Conservation (phyloP, 1,140 invertebrate genomes). For the Bombus ignitus region DNA sequence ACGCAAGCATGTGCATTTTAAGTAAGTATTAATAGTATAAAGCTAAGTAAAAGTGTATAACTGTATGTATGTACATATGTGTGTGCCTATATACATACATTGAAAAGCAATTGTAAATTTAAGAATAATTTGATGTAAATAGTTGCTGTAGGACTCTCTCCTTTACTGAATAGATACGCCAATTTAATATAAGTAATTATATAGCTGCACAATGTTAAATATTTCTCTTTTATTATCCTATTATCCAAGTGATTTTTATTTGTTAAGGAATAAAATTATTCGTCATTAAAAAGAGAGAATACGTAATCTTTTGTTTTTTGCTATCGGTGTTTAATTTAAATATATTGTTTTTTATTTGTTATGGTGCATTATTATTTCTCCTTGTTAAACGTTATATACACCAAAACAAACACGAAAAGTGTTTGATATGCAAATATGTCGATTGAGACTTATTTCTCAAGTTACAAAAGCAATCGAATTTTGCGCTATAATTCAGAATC, state of each 20-base stretch:
- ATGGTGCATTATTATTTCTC: neutral
- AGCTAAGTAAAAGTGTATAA: neutral
- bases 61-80: neutral
- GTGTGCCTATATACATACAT: neutral
- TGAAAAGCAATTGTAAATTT: neutral
- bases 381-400: neutral
- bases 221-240: neutral
- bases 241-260: neutral
- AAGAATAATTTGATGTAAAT: neutral
- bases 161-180: neutral
- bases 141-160: neutral
- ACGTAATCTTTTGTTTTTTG: constrained; percentile 11
- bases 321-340: constrained; percentile 1
- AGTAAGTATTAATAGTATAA: neutral
- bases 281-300: neutral
- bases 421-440: neutral
- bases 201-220: neutral
- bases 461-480: neutral
- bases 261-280: too few relatives aligned
- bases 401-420: neutral
- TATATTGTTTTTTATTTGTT: constrained; percentile 5
- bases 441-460: neutral
- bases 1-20: neutral
- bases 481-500: neutral
- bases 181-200: neutral